A percentile compares a stretch with the other conserved stretches of the same genome.
Conservation (phyloP, 2,797 vertebrate genomes). For the Prunella strophiata region DNA sequence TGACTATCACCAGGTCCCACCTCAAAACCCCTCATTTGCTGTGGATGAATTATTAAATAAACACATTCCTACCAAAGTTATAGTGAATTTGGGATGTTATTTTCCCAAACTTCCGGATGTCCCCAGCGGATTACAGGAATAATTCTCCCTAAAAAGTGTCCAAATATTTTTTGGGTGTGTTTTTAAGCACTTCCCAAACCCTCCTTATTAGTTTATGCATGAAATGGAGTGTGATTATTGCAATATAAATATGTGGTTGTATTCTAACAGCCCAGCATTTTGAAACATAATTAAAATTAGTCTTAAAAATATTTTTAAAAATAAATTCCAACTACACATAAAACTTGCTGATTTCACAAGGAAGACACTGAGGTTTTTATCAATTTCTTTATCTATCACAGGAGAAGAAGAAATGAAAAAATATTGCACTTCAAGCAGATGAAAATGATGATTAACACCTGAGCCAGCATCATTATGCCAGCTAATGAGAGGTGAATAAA, state of each 20-base stretch:
- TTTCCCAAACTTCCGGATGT: not conserved
- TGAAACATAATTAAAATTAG: not conserved
- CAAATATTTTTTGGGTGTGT: not conserved
- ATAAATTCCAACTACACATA: not conserved
- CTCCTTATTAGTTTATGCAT: not conserved
- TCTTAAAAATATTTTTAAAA: not conserved
- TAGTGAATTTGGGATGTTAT: not conserved
- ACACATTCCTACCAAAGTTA: not conserved
- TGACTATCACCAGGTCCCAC: not conserved
- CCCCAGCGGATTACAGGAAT: not conserved
- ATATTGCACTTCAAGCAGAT: slow-evolving; percentile 22
- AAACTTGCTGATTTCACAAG: not conserved
- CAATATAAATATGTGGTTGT: not conserved
- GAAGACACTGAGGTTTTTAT: not conserved
- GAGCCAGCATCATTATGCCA: slow-evolving; percentile 8
- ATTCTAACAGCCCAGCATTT: not conserved
- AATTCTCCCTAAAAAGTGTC: not conserved
- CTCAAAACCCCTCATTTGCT: not conserved
- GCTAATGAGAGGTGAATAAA: not conserved
- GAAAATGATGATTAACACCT: not conserved
- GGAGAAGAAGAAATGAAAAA: not conserved
- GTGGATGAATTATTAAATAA: not conserved
- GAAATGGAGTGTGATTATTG: not conserved
- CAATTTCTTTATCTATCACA: not conserved
- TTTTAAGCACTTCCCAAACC: not conserved